These are phyloP conservation scores for Acanthopagrus latus DNA, from an alignment of 2,797 vertebrate genomes.

Conservation along the genomic window DNA sequence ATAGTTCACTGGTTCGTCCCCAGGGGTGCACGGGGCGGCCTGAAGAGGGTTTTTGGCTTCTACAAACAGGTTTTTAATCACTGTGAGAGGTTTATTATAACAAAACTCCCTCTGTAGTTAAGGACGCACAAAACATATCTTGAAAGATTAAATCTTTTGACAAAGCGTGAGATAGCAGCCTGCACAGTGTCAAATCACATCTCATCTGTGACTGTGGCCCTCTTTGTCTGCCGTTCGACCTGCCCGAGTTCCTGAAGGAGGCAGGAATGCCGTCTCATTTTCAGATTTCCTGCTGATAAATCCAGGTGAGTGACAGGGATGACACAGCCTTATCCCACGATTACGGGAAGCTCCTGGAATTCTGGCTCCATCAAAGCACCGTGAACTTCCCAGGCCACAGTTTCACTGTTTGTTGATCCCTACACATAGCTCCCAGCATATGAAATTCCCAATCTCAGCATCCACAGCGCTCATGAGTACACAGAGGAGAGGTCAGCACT, in stretches of 20 bases:
- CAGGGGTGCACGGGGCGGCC: slow-evolving; percentile 33
- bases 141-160: slow-evolving; percentile 46
- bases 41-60: slow-evolving; percentile 49
- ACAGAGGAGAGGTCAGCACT: slow-evolving; percentile 35
- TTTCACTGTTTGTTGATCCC: slow-evolving; percentile 57
- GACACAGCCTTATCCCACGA: slow-evolving; percentile 79
- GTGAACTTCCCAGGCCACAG: slow-evolving; percentile 60
- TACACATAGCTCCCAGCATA: slow-evolving; percentile 48
- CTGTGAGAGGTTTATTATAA: slow-evolving; percentile 28
- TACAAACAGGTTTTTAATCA: slow-evolving; percentile 68
- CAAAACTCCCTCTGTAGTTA: slow-evolving; percentile 29
- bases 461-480: slow-evolving; percentile 27
- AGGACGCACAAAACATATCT: slow-evolving; percentile 18
- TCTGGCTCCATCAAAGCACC: slow-evolving; percentile 76
- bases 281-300: slow-evolving; percentile 86
- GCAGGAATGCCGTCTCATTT: slow-evolving; percentile 78
- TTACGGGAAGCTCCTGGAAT: slow-evolving; percentile 80
- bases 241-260: slow-evolving; percentile 48
- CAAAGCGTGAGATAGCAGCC: slow-evolving; percentile 45
- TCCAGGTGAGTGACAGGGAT: slow-evolving; percentile 87
- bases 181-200: slow-evolving; percentile 61
- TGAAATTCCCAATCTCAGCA: slow-evolving; percentile 61
- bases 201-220: slow-evolving; percentile 67
- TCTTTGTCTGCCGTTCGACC: slow-evolving; percentile 71
- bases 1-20: slow-evolving; percentile 65